Conservation (phyloP, 1,140 invertebrate species). For the Drosophila nannoptera region DNA sequence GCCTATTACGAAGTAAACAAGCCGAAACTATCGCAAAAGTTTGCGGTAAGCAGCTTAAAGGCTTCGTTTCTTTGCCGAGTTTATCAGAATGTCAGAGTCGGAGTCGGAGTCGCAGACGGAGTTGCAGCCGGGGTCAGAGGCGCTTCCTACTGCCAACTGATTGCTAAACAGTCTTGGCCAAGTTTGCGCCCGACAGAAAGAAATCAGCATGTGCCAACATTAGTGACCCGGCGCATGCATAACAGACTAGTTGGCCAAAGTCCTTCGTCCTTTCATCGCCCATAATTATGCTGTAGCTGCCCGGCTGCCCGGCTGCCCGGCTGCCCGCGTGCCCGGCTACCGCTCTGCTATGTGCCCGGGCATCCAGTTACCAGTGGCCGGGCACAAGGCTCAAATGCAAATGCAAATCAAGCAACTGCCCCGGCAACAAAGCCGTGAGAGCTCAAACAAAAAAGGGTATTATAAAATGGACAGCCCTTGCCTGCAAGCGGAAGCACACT, state of each 20-base stretch:
- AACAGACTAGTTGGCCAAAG: constrained; percentile 20
- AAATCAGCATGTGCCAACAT: constrained; percentile 47
- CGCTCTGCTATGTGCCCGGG: constrained; percentile 1
- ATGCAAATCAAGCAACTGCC: constrained; percentile 58
- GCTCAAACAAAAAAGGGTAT: constrained; percentile 49
- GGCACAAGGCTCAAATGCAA: constrained; percentile 45
- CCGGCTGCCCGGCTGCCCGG: background rate
- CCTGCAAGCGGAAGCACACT: constrained; percentile 59
- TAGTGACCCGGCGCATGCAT: constrained; percentile 38
- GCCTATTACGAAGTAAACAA: constrained; percentile 44
- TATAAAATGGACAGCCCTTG: constrained; percentile 43
- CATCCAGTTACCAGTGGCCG: constrained; percentile 14
- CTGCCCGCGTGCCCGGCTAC: background rate
- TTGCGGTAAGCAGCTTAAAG: constrained; percentile 39
- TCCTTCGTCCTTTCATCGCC: constrained; percentile 26
- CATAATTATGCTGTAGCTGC: constrained; percentile 40
- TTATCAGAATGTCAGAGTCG: constrained; percentile 26
- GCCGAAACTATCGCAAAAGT: constrained; percentile 29
- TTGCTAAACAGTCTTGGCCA: constrained; percentile 31
- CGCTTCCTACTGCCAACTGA: constrained; percentile 23
- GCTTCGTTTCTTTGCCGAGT: constrained; percentile 37
- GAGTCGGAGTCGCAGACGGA: too few relatives aligned
- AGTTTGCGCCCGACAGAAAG: constrained; percentile 31
- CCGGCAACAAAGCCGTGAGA: constrained; percentile 39
- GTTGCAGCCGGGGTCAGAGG: background rate